These are phyloP conservation scores for Brachypteracias leptosomus DNA, from an alignment of 2,113 vertebrate species.

Conservation along the genomic window DNA sequence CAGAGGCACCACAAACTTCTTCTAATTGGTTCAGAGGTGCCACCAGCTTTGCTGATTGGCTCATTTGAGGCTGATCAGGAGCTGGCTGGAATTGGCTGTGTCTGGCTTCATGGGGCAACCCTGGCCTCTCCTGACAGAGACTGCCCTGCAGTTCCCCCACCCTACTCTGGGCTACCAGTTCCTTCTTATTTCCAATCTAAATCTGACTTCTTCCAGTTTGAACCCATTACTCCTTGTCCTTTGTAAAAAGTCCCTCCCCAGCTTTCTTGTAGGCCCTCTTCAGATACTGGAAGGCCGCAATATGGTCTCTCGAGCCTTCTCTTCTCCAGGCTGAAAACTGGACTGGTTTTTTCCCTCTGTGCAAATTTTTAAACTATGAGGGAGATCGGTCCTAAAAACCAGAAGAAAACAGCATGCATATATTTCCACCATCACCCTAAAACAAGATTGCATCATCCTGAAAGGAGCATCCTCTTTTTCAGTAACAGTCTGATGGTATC, in stretches of 20 bases:
- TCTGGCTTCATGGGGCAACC: not conserved
- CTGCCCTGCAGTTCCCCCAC: rapidly evolving
- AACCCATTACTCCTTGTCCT: too few species aligned
- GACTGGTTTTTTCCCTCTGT: not conserved
- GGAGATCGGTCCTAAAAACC: not conserved
- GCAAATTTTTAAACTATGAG: not conserved
- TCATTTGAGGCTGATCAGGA: not conserved
- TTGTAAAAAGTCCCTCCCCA: too few species aligned
- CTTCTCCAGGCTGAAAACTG: too few species aligned
- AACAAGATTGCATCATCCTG: not conserved
- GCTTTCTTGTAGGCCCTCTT: too few species aligned
- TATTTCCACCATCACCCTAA: not conserved
- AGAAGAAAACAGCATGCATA: not conserved
- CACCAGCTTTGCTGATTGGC: not conserved
- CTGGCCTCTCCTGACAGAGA: not conserved
- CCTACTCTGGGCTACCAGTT: too few species aligned
- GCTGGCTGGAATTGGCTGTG: not conserved
- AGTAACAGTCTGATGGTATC: not conserved
- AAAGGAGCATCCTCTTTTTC: not conserved
- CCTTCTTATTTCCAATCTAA: too few species aligned
- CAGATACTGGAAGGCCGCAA: too few species aligned
- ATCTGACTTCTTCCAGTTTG: too few species aligned
- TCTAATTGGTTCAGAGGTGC: not conserved
- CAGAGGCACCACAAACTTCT: too few species aligned
- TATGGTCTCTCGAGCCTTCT: too few species aligned